Evolutionary conservation across 2,888 invertebrate genomes (phyloP).

Genomic region (Vannuccia rotundouncinata): DNA sequence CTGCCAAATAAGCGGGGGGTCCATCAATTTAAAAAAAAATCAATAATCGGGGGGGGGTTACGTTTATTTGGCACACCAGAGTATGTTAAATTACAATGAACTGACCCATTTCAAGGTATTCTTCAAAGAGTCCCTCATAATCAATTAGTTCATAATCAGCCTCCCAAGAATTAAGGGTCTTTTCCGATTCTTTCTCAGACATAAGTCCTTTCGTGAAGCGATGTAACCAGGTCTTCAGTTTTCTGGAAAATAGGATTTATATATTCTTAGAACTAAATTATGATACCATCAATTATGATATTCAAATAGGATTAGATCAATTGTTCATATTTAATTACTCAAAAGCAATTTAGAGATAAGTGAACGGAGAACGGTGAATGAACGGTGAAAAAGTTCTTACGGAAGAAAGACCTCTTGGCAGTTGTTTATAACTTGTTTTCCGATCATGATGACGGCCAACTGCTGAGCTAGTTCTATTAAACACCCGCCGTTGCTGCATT

Average conservation of each 20-base stretch:
- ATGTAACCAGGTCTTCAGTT: constrained; percentile 35
- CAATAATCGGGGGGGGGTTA: no score
- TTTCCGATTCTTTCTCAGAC: not conserved
- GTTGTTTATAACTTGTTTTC: constrained; percentile 62
- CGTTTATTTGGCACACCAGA: no score
- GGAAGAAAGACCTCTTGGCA: constrained; percentile 61
- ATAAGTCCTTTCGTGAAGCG: constrained; percentile 33
- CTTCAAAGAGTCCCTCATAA: constrained; percentile 61
- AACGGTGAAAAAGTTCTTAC: constrained; percentile 46
- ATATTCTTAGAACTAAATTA: no score
- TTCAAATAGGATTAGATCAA: no score
- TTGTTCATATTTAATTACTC: not conserved
- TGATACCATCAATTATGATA: no score
- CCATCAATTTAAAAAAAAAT: no score
- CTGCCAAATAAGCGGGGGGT: no score
- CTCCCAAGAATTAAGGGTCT: not conserved
- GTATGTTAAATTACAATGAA: no score
- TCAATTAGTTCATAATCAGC: constrained; percentile 60
- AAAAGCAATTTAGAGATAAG: not conserved
- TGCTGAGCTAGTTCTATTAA: constrained; percentile 61
- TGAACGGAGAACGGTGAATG: not conserved
- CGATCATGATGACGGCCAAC: constrained; percentile 62
- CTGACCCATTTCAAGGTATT: constrained; percentile 62
- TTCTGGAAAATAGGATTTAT: constrained; percentile 14
- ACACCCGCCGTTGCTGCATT: constrained; percentile 62